phyloP scores from a whole-genome alignment of 2,888 invertebrate species.

The Spilosoma lubricipeda region DNA sequence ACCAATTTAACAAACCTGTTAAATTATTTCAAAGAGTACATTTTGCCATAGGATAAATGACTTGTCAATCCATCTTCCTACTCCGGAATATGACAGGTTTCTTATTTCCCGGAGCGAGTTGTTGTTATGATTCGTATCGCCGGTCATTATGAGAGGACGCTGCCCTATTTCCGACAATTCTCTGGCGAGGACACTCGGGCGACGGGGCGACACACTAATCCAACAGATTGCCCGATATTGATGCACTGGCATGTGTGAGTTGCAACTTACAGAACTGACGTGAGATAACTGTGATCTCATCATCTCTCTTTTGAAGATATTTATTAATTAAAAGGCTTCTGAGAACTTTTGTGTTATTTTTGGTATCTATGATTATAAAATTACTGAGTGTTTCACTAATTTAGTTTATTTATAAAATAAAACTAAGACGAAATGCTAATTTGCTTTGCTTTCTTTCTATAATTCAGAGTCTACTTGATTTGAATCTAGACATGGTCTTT shows the following conservation, averaged over 20 bases:
- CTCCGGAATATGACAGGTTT: conserved; percentile 25
- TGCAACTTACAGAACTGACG: conserved; percentile 34
- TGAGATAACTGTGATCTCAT: conserved; percentile 13
- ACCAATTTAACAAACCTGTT: neutral
- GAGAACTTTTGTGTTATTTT: no score
- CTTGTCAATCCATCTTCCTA: conserved; percentile 21
- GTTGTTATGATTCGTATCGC: conserved; percentile 60
- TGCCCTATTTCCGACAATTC: conserved; percentile 52
- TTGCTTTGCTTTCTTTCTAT: no score
- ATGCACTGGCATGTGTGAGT: conserved; percentile 9
- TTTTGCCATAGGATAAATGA: neutral
- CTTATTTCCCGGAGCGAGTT: conserved; percentile 57
- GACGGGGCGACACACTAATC: conserved; percentile 28
- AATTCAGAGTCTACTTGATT: no score
- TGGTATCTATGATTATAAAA: no score
- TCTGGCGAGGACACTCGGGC: conserved; percentile 11
- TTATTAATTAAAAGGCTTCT: no score
- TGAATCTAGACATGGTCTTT: no score
- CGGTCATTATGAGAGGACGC: conserved; percentile 51
- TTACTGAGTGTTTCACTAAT: neutral
- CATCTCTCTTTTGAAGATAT: no score
- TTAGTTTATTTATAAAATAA: neutral
- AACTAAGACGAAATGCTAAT: no score
- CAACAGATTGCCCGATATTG: conserved; percentile 34
- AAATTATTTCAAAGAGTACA: neutral